Evolutionary conservation across 2,797 vertebrate genomes (phyloP), one percentile per base, ranked within the genome.

Genomic region (Bryconaethiops microstoma): DNA sequence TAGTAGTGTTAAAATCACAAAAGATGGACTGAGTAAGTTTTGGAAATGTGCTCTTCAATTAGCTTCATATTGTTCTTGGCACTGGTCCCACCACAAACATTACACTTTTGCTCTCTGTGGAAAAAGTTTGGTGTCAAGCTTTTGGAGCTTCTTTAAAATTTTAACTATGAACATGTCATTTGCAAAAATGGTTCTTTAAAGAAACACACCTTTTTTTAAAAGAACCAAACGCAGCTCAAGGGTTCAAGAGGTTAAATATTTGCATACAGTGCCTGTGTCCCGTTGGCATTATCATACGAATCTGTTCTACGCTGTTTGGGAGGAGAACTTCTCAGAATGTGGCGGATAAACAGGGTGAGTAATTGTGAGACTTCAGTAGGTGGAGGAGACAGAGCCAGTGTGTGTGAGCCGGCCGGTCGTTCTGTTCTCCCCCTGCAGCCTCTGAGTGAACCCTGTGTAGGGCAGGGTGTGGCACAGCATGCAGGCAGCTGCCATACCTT

Each of bases 401-500:
- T 45, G 21, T 42, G 75, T 63, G 60, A 50, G 19, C 25, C 17
- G 29, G 35, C 5, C 76, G 76, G 19, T 55, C 72, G 65, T 52
- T 62, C 74, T 76, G 63, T 70, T 82, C 63, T 74, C 62, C 29
- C 57, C n/a, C 39, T 35, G 50, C 85, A 83, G 65, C 88, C 81
- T 60, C 17, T 54, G 65, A 1, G n/a, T 87, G 87, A 91, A 87
- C 88, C 69, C 19, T 55, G 63, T 70, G 74, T 74, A 52, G 71
- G 71, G 67, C 72, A 65, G 75, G 64, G 35, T 79, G 80, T 23
- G 85, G 89, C 65, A 65, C n/a, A 35, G 52, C 67, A 64, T 23
- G 17, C 62, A 55, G 72, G 82, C 86, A 88, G 86, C 86, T 89
- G 87, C 76, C 86, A 84, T 80, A 80, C 81, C 86, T 86, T 79